Evolutionary conservation across 1,140 invertebrate genomes (phyloP).

Genomic region (Lineus longissimus): DNA sequence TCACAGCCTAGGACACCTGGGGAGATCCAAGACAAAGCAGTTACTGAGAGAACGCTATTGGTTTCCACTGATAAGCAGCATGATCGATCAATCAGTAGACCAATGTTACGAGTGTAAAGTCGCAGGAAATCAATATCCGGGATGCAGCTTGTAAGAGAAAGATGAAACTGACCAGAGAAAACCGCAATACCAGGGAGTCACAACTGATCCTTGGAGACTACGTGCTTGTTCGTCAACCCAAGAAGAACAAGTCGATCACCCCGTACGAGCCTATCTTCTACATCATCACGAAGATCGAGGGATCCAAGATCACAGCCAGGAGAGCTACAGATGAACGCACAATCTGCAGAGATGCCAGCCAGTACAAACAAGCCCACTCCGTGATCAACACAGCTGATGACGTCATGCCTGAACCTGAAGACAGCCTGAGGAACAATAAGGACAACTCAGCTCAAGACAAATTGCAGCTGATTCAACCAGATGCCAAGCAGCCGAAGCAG

Average conservation of each 20-base stretch:
- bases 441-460: no score
- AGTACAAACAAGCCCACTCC: neutral
- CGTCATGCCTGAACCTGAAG: no score
- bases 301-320: constrained; percentile 3
- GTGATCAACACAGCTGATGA: neutral
- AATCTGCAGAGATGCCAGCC: constrained; percentile 5
- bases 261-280: constrained; percentile 8
- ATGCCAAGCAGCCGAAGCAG: no score
- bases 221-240: neutral
- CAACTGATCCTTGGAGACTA: neutral
- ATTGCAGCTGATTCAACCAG: no score
- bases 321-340: constrained; percentile 1
- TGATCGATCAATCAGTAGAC: constrained; percentile 18
- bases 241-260: constrained; percentile 4
- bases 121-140: constrained; percentile 9
- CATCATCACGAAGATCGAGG: neutral
- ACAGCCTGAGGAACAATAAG: no score
- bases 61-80: constrained; percentile 21
- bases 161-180: neutral
- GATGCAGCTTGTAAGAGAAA: neutral
- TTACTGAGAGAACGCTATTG: constrained; percentile 22
- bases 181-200: neutral
- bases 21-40: constrained; percentile 25
- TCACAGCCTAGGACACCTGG: constrained; percentile 21
- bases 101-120: constrained; percentile 23